Evolutionary conservation across 2,113 vertebrate species (phyloP), one percentile per base, ranked within the genome.

Genomic region (Sinocyclocheilus rhinocerous): DNA sequence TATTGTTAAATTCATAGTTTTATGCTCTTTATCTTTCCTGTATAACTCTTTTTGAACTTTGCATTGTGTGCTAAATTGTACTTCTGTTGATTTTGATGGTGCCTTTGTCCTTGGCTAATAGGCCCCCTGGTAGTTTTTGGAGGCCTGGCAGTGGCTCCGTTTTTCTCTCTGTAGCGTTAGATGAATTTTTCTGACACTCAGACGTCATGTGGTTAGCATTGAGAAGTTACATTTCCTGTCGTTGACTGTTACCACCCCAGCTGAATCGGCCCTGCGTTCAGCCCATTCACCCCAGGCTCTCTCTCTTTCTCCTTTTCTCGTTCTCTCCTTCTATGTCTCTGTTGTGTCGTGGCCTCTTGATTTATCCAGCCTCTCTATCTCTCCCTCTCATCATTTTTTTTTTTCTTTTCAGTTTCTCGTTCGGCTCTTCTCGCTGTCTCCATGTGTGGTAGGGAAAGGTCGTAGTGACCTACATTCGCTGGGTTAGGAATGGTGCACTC

Each of bases 381-480:
- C 50, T 61, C 24, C 26, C 2, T 50, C 52, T 36, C 20, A 61
- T 70, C 50, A 73, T 48, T 52, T 36, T 45, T 26, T 26, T 42
- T 55, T 55, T 57, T 69, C 33, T 75, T 36, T 42, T 61, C 78
- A 65, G 85, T 78, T 70, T 22, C 84, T 79, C 18, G 48, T 69
- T 85, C 72, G 36, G 85, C 69, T 83, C 75, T 50, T 39, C 65
- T 85, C 55, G 61, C 33, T 13, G 65, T 85, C 61, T 88, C 76
- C 69, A 78, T 90, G 70, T 86, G 81, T 90, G 82, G 81, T 65
- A 36, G 83, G 81, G 79, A 90, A 87, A 90, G 89, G 89, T 90
- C 87, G 84, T 18, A 55, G 84, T 90, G 89, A 90, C 89, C 89
- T 87, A 88, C 73, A 88, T 88, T 85, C 9, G 82, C 76, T 76